These are phyloP conservation scores for Kryptolebias marmoratus DNA, from an alignment of 2,113 vertebrate genomes.

Conservation along the genomic window DNA sequence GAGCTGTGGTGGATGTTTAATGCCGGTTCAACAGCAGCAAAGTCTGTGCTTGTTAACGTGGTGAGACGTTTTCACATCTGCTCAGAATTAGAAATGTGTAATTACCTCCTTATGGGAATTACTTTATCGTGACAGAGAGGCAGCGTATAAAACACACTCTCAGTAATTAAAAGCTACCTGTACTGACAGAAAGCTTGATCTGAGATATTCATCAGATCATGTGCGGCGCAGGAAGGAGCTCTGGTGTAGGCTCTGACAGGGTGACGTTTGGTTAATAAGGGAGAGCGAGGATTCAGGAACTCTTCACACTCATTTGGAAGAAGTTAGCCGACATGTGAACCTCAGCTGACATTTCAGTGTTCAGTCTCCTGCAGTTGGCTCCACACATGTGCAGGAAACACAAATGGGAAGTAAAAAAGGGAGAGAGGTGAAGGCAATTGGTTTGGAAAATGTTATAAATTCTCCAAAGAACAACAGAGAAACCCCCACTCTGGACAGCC, in stretches of 20 bases:
- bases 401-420: slow-evolving; percentile 7
- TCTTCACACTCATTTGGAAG: slow-evolving; percentile 64
- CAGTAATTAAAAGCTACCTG: slow-evolving; percentile 50
- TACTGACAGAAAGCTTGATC: slow-evolving; percentile 62
- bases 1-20: slow-evolving; percentile 4
- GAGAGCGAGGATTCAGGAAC: slow-evolving; percentile 44
- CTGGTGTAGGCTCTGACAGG: slow-evolving; percentile 47
- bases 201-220: slow-evolving; percentile 61
- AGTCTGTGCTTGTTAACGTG: slow-evolving; percentile 70
- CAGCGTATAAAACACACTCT: slow-evolving; percentile 38
- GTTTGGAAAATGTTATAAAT: slow-evolving; percentile 19
- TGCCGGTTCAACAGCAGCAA: slow-evolving; percentile 37
- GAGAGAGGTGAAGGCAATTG: slow-evolving; percentile 3
- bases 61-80: slow-evolving; percentile 80
- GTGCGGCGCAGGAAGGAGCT: slow-evolving; percentile 50
- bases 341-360: slow-evolving; percentile 39
- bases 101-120: slow-evolving; percentile 78
- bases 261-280: slow-evolving; percentile 61
- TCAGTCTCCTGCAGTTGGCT: slow-evolving; percentile 19
- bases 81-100: slow-evolving; percentile 76
- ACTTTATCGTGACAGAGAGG: slow-evolving; percentile 64
- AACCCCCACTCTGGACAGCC: not conserved
- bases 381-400: slow-evolving; percentile 23
- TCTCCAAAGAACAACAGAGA: slow-evolving; percentile 22
- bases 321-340: slow-evolving; percentile 57